Evolutionary conservation across 1,140 invertebrate genomes (phyloP), one percentile per base, ranked within the genome.

Genomic region (Tetranychus urticae): DNA sequence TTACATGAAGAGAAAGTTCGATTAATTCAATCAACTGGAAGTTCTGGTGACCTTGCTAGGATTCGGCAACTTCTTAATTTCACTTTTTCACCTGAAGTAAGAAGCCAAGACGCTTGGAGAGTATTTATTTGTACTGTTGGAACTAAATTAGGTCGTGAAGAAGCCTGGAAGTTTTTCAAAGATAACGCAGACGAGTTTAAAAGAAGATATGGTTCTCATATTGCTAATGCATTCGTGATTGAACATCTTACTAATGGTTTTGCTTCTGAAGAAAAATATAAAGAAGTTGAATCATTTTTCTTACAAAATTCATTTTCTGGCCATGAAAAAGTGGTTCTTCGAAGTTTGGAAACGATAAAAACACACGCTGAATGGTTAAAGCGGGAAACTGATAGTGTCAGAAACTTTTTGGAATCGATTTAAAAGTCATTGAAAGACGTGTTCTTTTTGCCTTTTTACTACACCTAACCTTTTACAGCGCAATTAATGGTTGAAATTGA

Each of bases 91-190:
- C 60, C 97, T 74, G 92, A 98, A 71, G 90, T 97, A 0, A 77
- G 88, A 37, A 79, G 84, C 7, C 90, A 96, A 72, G 90, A 96
- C 69, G 83, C 86, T 0, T 80, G 89, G 1, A 88, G 86, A 70
- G 83, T 91, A 1, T 85, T 96, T 45, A 82, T 82, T 63, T 83
- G 85, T 7, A 84, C 90, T 4, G 81, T 83, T 0, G 67, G 68
- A 0, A 78, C 82, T 61, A 79, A 79, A 65, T 74, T 78, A 61
- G 89, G 89, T 1, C 80, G 89, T 45, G 79, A 89, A 58, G 71
- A 90, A 55, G 83, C 84, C 1, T 97, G 91, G 90, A 71, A 85
- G 56, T 96, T 88, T 74, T 83, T 93, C 67, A 85, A 90, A 70
- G 78, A 84, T 14, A 85, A 91, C 68, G 84, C 82, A 79, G 72